Evolutionary conservation across 2,113 vertebrate genomes (phyloP).

Genomic region (Triplophysa tibetana): DNA sequence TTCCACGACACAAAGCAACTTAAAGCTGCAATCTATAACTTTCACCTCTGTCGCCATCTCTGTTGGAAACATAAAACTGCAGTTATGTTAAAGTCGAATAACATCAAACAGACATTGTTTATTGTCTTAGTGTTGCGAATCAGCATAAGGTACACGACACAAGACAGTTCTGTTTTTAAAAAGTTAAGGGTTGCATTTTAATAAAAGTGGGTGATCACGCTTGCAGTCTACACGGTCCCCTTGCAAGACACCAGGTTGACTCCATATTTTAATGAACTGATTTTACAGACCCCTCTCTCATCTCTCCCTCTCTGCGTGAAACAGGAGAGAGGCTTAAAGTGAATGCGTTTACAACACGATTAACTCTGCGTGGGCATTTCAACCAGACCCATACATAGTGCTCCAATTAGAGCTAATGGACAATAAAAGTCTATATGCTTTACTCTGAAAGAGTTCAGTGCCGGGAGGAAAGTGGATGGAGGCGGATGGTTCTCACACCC

Average conservation of each 20-base stretch:
- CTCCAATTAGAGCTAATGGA: slow-evolving; percentile 56
- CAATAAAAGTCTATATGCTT: slow-evolving; percentile 52
- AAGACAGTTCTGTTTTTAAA: too few relatives aligned
- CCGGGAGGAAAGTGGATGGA: slow-evolving; percentile 11
- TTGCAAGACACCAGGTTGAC: slow-evolving; percentile 36
- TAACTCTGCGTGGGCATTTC: slow-evolving; percentile 36
- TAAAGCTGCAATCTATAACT: background rate
- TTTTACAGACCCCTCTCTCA: slow-evolving; percentile 34
- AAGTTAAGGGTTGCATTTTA: too few relatives aligned
- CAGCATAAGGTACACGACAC: too few relatives aligned
- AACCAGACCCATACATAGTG: slow-evolving; percentile 33
- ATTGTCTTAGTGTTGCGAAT: too few relatives aligned
- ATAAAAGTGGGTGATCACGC: background rate
- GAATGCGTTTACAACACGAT: slow-evolving; percentile 45
- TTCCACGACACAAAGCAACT: background rate
- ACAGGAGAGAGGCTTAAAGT: slow-evolving; percentile 38
- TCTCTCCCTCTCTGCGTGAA: slow-evolving; percentile 25
- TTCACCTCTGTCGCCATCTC: too few relatives aligned
- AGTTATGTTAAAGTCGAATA: too few relatives aligned
- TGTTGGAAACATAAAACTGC: too few relatives aligned
- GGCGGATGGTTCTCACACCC: slow-evolving; percentile 34
- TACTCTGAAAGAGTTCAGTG: slow-evolving; percentile 25
- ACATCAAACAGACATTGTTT: too few relatives aligned
- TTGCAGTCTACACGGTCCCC: slow-evolving; percentile 12
- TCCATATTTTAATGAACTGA: slow-evolving; percentile 29